A percentile compares a stretch with the other conserved stretches of the same genome.
Evolutionary conservation across 2,797 vertebrate species (phyloP).

Genomic region (Onychomys leucogaster): DNA sequence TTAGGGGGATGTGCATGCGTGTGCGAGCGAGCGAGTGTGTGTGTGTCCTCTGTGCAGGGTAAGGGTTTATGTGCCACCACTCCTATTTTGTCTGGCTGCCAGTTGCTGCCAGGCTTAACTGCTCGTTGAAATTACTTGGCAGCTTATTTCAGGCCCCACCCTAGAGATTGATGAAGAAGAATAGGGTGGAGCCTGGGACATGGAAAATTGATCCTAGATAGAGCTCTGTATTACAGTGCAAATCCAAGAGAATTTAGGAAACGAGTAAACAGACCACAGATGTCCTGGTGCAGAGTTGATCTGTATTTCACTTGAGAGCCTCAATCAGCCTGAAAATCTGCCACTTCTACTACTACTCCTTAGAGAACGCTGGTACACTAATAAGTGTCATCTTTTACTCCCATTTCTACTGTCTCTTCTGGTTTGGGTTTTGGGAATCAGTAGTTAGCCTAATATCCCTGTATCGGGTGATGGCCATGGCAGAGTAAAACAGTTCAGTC

Average conservation of each 20-base stretch:
- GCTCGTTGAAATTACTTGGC: constrained; percentile 37
- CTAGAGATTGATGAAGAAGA: constrained; percentile 41
- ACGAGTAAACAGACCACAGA: not conserved
- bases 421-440: constrained; percentile 7
- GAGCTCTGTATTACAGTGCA: not conserved
- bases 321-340: constrained; percentile 34
- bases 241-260: constrained; percentile 20
- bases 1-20: constrained; percentile 22
- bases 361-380: not conserved
- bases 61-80: not conserved
- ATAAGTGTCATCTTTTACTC: constrained; percentile 49
- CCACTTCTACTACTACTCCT: not conserved
- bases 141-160: constrained; percentile 32
- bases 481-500: not conserved
- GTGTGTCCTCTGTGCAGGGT: not conserved
- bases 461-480: not conserved
- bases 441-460: not conserved
- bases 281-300: not conserved
- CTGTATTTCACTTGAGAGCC: constrained; percentile 16
- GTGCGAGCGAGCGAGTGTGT: not conserved
- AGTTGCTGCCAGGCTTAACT: constrained; percentile 17
- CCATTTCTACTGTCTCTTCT: not conserved
- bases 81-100: constrained; percentile 46
- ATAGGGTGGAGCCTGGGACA: constrained; percentile 49
- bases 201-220: not conserved